Evolutionary conservation across 2,888 invertebrate genomes (phyloP).

Genomic region (Tenthredo scrophulariae): DNA sequence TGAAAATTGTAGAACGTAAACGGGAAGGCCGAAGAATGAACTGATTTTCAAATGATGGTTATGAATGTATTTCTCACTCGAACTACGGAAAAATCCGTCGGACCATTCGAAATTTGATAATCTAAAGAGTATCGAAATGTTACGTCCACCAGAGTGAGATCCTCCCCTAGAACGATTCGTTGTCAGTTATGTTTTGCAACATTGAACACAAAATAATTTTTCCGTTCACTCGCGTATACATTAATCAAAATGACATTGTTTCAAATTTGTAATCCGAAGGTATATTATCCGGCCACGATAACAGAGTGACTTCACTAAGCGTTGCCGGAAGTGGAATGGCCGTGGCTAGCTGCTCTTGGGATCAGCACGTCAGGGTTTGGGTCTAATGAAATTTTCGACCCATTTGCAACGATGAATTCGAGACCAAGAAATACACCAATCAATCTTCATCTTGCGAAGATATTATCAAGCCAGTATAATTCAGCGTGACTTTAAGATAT

Average conservation of each 20-base stretch:
- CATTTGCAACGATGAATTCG: not conserved
- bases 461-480: conserved; percentile 1
- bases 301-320: conserved; percentile 92
- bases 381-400: conserved; percentile 80
- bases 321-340: conserved; percentile 92
- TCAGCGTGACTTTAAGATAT: not conserved
- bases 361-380: conserved; percentile 92
- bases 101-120: not conserved
- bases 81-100: not conserved
- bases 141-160: not conserved
- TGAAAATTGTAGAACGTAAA: not conserved
- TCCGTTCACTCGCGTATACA: not conserved
- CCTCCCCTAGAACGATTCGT: not conserved
- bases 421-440: not conserved
- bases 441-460: not conserved
- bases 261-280: conserved; percentile 79
- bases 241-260: conserved; percentile 6
- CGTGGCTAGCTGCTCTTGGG: conserved; percentile 95
- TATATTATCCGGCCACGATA: conserved; percentile 89
- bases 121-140: not conserved
- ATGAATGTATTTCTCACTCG: not conserved
- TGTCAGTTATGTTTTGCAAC: not conserved
- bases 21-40: not conserved
- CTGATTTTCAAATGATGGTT: not conserved
- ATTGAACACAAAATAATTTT: not conserved